Conservation (phyloP, 2,888 invertebrate species). For the Steromphala cineraria region DNA sequence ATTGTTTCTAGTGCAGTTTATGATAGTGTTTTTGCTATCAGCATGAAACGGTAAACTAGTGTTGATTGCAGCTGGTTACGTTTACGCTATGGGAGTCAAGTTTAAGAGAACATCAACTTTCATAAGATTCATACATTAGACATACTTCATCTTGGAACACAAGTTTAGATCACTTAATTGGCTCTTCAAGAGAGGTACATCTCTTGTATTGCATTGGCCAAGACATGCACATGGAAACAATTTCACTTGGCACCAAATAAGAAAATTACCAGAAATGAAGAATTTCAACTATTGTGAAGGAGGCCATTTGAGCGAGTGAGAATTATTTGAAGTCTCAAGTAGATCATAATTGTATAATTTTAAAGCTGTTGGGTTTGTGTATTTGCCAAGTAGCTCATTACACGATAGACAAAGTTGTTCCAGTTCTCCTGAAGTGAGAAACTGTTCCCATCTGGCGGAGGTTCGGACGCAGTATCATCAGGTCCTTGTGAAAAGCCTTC, state of each 20-base stretch:
- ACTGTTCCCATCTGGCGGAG: neutral
- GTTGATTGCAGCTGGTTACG: too few relatives aligned
- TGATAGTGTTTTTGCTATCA: too few relatives aligned
- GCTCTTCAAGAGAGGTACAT: too few relatives aligned
- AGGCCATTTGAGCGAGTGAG: neutral
- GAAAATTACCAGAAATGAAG: neutral
- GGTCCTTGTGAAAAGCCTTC: too few relatives aligned
- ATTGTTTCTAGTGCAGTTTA: too few relatives aligned
- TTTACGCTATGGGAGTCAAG: too few relatives aligned
- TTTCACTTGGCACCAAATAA: neutral
- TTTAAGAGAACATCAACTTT: too few relatives aligned
- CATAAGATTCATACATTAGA: too few relatives aligned
- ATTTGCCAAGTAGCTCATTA: neutral
- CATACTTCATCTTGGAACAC: too few relatives aligned
- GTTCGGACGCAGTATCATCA: too few relatives aligned
- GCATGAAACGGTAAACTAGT: too few relatives aligned
- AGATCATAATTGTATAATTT: neutral
- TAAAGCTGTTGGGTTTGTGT: neutral
- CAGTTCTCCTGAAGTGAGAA: neutral
- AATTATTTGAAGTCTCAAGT: slow-evolving; percentile 5
- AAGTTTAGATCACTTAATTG: too few relatives aligned
- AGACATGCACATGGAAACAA: neutral
- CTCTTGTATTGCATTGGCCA: neutral
- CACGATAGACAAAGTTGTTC: neutral
- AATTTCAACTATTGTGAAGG: neutral